phyloP scores from a whole-genome alignment of 2,797 vertebrate species.

The Spinus olivaceus region DNA sequence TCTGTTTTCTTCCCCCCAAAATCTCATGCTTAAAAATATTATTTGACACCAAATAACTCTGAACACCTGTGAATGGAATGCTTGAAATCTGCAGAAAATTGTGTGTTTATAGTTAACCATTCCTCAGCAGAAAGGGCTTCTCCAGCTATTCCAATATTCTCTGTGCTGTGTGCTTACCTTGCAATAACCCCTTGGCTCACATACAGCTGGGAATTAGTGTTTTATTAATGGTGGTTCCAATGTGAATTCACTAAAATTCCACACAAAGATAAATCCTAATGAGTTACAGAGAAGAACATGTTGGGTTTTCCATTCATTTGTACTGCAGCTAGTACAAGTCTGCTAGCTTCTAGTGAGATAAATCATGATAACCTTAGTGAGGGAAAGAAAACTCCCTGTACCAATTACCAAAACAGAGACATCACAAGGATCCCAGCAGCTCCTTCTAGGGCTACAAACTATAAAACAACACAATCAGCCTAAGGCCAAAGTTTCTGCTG shows the following conservation, averaged over 20 bases:
- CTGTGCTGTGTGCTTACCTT: neutral
- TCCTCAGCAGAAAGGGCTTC: neutral
- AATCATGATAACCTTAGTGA: neutral
- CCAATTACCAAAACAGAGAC: neutral
- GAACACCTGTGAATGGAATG: neutral
- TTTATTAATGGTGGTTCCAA: neutral
- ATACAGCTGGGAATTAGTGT: neutral
- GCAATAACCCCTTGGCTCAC: neutral
- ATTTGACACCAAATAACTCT: neutral
- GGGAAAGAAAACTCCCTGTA: neutral
- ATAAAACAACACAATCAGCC: neutral
- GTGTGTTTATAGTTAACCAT: neutral
- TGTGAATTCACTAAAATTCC: constrained; percentile 19
- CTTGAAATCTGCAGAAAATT: neutral
- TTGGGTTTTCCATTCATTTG: neutral
- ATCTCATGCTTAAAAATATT: neutral
- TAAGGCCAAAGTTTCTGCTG: neutral
- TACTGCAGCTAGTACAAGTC: neutral
- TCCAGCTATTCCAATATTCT: neutral
- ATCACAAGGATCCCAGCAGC: neutral
- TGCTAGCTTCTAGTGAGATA: neutral
- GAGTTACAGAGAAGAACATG: neutral
- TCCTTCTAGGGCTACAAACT: neutral
- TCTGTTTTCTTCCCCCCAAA: neutral
- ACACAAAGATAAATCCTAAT: neutral